A percentile compares a stretch with the other conserved stretches of the same genome.
phyloP scores from a whole-genome alignment of 2,113 vertebrate genomes.

The Serinus canaria region DNA sequence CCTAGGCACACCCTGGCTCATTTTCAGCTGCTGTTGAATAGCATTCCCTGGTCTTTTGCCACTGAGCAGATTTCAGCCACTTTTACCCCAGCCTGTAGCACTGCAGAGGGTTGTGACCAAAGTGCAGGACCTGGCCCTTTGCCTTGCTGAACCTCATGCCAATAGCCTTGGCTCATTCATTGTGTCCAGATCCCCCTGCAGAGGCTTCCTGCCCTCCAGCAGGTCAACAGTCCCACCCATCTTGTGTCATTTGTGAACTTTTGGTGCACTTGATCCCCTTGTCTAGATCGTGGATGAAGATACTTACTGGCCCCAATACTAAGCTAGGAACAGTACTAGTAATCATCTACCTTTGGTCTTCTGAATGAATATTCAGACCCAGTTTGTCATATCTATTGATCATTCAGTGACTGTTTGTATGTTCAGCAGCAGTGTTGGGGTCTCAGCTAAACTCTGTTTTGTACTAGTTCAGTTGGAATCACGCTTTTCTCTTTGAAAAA shows the following conservation, averaged over 20 bases:
- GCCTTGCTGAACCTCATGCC: not conserved
- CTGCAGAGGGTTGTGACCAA: not conserved
- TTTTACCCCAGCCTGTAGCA: not conserved
- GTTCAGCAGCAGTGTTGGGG: not conserved
- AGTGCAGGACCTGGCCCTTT: fast-evolving
- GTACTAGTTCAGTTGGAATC: not conserved
- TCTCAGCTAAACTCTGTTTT: not conserved
- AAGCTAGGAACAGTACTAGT: no score
- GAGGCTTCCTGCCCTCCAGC: not conserved
- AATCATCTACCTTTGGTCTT: not conserved
- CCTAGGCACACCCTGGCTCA: not conserved
- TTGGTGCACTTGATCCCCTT: not conserved
- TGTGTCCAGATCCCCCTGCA: not conserved
- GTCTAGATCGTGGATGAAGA: not conserved
- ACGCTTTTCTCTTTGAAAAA: not conserved
- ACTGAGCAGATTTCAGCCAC: not conserved
- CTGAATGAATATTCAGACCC: not conserved
- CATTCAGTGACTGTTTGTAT: not conserved
- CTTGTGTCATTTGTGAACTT: not conserved
- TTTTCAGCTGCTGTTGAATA: not conserved
- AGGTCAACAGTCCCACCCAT: not conserved
- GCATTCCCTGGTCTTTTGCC: not conserved
- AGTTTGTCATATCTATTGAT: not conserved
- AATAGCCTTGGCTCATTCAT: no score
- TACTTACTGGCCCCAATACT: not conserved